phyloP scores from a whole-genome alignment of 2,888 invertebrate genomes.

The Bellardia pandia region DNA sequence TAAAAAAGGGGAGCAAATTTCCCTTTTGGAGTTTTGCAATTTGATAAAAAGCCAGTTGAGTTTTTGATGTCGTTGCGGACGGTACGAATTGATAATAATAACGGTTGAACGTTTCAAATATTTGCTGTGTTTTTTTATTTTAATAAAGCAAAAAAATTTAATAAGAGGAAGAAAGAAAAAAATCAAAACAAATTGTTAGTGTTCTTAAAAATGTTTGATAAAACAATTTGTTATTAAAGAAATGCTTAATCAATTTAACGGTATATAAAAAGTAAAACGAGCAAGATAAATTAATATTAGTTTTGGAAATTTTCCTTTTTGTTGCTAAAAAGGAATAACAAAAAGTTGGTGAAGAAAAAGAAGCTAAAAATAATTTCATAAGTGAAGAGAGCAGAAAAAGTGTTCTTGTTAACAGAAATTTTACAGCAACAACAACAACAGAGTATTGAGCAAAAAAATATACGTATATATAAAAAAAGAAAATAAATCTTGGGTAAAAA shows the following conservation, averaged over 20 bases:
- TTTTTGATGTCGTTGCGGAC: conserved; percentile 69
- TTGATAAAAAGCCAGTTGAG: conserved; percentile 60
- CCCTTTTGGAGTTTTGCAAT: conserved; percentile 67
- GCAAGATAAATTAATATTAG: background rate
- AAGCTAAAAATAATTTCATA: conserved; percentile 24
- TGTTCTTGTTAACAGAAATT: conserved; percentile 60
- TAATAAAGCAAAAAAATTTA: background rate
- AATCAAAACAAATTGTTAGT: conserved; percentile 52
- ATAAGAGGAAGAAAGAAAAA: conserved; percentile 13
- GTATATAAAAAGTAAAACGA: background rate
- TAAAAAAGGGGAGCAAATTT: conserved; percentile 71
- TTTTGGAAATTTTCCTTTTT: conserved; percentile 41
- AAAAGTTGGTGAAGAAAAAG: conserved; percentile 6
- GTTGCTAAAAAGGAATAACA: background rate
- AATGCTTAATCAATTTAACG: conserved; percentile 34
- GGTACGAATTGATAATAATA: conserved; percentile 44
- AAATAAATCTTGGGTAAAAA: conserved; percentile 68
- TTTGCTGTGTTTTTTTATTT: background rate
- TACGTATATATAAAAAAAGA: conserved; percentile 50
- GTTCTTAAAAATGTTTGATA: conserved; percentile 12
- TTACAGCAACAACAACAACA: conserved; percentile 26
- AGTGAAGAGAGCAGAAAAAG: conserved; percentile 43
- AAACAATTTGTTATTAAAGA: conserved; percentile 30
- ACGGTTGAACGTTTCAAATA: conserved; percentile 40
- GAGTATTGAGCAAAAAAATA: background rate